Conservation (phyloP, 2,888 invertebrate species). For the Saturnia pavonia region DNA sequence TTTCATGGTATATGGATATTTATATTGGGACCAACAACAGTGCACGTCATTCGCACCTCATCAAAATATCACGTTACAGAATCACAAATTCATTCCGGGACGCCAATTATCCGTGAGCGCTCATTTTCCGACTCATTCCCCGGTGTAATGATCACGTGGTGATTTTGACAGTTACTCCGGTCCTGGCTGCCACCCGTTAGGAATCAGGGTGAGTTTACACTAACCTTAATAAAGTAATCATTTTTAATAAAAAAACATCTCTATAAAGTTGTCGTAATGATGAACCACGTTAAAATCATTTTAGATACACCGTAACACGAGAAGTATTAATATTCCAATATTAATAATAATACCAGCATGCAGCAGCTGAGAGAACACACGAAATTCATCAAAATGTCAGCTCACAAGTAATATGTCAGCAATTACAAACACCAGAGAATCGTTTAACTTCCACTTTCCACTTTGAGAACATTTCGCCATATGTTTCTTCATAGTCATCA, state of each 20-base stretch:
- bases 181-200: constrained; percentile 38
- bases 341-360: too few species aligned
- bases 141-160: constrained; percentile 79
- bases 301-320: too few species aligned
- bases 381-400: too few species aligned
- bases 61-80: constrained; percentile 78
- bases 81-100: constrained; percentile 74
- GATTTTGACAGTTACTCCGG: constrained; percentile 75
- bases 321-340: too few species aligned
- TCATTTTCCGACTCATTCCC: constrained; percentile 79
- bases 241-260: background rate
- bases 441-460: too few species aligned
- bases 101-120: constrained; percentile 76
- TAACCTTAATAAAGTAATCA: background rate
- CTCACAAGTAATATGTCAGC: too few species aligned
- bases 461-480: too few species aligned
- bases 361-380: too few species aligned
- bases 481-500: too few species aligned
- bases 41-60: constrained; percentile 66
- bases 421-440: too few species aligned
- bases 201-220: constrained; percentile 14
- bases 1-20: background rate
- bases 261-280: background rate
- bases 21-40: constrained; percentile 33
- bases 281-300: too few species aligned